Percentiles rank a stretch among this genome's conserved stretches.
These are phyloP conservation scores for Watersipora subatra DNA, from an alignment of 1,140 invertebrate species.

Conservation along the genomic window DNA sequence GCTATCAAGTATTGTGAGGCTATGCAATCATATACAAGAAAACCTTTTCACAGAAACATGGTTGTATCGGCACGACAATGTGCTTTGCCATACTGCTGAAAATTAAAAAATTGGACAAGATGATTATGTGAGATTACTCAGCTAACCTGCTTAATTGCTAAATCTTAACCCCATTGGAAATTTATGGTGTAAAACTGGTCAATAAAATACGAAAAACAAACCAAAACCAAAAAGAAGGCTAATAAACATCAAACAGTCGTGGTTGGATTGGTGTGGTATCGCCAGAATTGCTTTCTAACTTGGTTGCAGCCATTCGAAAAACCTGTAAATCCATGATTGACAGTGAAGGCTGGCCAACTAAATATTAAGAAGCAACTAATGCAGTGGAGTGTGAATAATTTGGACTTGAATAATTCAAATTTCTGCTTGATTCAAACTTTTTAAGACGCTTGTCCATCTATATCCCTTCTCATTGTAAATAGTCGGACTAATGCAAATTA, in stretches of 20 bases:
- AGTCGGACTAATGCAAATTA: too few relatives aligned
- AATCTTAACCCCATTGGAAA: not conserved
- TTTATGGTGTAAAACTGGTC: not conserved
- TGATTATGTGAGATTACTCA: not conserved
- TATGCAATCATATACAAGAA: not conserved
- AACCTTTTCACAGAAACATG: not conserved
- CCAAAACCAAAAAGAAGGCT: not conserved
- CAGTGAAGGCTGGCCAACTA: not conserved
- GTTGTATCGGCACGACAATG: not conserved
- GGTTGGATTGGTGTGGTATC: not conserved
- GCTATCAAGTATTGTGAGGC: not conserved
- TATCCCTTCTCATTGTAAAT: too few relatives aligned
- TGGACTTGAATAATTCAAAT: too few relatives aligned
- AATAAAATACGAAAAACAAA: not conserved
- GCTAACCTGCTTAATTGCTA: not conserved
- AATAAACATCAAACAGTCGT: not conserved
- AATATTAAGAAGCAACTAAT: not conserved
- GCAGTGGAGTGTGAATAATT: too few relatives aligned
- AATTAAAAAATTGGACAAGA: not conserved
- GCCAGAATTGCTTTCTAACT: not conserved
- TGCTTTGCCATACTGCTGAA: not conserved
- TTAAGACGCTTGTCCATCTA: too few relatives aligned
- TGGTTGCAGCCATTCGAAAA: not conserved
- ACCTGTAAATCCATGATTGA: not conserved
- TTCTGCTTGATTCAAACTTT: too few relatives aligned